phyloP scores from a whole-genome alignment of 2,888 invertebrate genomes.

The Clusia tigrina region DNA sequence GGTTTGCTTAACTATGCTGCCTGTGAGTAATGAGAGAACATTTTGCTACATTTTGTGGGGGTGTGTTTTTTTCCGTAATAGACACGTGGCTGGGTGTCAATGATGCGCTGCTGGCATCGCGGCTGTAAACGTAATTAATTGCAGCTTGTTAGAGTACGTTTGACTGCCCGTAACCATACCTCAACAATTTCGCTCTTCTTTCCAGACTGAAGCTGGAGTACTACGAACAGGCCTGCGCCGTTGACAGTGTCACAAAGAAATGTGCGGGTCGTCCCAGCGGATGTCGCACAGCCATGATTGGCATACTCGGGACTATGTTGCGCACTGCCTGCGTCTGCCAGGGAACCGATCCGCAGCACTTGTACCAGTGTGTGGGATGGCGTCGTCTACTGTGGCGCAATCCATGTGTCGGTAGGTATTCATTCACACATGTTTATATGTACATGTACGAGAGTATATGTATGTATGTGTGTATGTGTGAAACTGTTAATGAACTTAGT shows the following conservation, averaged over 20 bases:
- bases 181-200: neutral
- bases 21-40: neutral
- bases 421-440: neutral
- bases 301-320: constrained; percentile 88
- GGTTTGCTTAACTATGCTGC: neutral
- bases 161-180: too few species aligned
- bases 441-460: neutral
- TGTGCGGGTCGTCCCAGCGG: constrained; percentile 87
- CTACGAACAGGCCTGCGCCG: constrained; percentile 91
- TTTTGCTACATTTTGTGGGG: too few species aligned
- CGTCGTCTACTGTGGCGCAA: constrained; percentile 89
- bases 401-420: constrained; percentile 87
- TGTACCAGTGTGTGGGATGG: constrained; percentile 91
- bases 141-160: too few species aligned
- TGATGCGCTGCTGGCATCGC: neutral
- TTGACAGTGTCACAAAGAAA: constrained; percentile 87
- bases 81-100: too few species aligned
- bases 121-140: too few species aligned
- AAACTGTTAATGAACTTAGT: too few species aligned
- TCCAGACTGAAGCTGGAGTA: constrained; percentile 79
- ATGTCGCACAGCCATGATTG: constrained; percentile 85
- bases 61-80: too few species aligned
- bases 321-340: constrained; percentile 88
- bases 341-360: constrained; percentile 82
- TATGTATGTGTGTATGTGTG: too few species aligned